phyloP scores from a whole-genome alignment of 1,140 invertebrate genomes.

The Monochamus saltuarius region DNA sequence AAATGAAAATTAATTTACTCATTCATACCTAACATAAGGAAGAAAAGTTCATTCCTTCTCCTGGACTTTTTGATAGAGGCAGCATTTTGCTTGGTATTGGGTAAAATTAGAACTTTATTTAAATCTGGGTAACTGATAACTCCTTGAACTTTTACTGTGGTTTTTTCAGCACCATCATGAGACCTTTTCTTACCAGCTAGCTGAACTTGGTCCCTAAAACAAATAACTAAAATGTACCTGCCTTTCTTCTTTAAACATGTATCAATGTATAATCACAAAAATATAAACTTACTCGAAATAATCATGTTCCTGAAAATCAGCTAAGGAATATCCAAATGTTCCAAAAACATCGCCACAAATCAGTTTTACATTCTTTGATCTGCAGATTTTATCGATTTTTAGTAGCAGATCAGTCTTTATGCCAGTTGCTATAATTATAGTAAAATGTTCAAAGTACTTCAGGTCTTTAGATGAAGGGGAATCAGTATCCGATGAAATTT shows the following conservation, averaged over 20 bases:
- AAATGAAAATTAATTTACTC: constrained; percentile 6
- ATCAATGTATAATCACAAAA: not conserved
- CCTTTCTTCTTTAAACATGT: not conserved
- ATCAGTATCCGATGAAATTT: constrained; percentile 70
- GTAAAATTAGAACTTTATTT: constrained; percentile 51
- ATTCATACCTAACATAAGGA: constrained; percentile 45
- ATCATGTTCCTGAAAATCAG: constrained; percentile 83
- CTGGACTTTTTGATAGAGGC: constrained; percentile 50
- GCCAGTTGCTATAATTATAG: constrained; percentile 82
- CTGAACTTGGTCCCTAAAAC: constrained; percentile 44
- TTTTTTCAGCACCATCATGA: constrained; percentile 37
- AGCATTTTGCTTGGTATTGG: constrained; percentile 59
- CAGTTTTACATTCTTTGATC: constrained; percentile 78
- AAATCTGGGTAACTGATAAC: constrained; percentile 43
- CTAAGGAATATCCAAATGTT: constrained; percentile 88
- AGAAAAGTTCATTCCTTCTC: constrained; percentile 45
- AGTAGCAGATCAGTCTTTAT: constrained; percentile 70
- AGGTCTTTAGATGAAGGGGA: constrained; percentile 65
- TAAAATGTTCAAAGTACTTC: constrained; percentile 76
- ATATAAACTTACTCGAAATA: constrained; percentile 77
- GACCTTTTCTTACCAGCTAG: constrained; percentile 34
- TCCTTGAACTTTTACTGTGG: constrained; percentile 40
- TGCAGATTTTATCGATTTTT: constrained; percentile 78
- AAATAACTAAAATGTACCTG: constrained; percentile 5
- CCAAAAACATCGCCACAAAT: constrained; percentile 92